These are phyloP conservation scores for Acanthosepion lycidas DNA, from an alignment of 2,888 invertebrate species.

Conservation along the genomic window DNA sequence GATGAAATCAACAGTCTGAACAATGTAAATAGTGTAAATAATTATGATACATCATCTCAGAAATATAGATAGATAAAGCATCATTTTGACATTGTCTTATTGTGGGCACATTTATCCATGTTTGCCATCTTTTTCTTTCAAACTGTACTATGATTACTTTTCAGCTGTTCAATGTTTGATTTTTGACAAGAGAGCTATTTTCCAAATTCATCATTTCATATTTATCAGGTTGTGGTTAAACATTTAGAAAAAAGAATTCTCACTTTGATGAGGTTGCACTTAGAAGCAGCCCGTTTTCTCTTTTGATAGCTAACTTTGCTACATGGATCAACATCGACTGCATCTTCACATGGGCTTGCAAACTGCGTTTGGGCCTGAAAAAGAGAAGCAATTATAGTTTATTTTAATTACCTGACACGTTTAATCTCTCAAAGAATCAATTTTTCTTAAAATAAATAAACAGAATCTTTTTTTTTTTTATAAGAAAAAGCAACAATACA, in stretches of 20 bases:
- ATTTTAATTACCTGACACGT: neutral
- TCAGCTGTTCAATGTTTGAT: too few relatives aligned
- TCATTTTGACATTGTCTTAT: too few relatives aligned
- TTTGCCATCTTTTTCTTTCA: too few relatives aligned
- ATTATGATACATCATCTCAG: too few relatives aligned
- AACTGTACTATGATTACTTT: too few relatives aligned
- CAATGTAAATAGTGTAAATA: too few relatives aligned
- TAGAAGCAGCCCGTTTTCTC: slow-evolving; percentile 62
- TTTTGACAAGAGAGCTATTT: too few relatives aligned
- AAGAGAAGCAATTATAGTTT: neutral
- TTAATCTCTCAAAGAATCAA: neutral
- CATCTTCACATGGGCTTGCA: slow-evolving; percentile 59
- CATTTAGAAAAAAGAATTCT: slow-evolving; percentile 36
- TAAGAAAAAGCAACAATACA: neutral
- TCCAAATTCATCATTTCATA: too few relatives aligned
- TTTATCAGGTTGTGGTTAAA: too few relatives aligned
- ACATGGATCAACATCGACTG: slow-evolving; percentile 69
- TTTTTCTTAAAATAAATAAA: neutral
- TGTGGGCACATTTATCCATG: too few relatives aligned
- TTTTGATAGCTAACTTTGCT: slow-evolving; percentile 61
- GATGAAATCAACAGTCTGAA: too few relatives aligned
- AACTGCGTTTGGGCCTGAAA: slow-evolving; percentile 56
- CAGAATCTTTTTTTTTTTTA: neutral
- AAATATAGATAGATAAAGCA: too few relatives aligned
- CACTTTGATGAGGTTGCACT: slow-evolving; percentile 70